A percentile compares a stretch with the other conserved stretches of the same genome.
Evolutionary conservation across 1,140 invertebrate species (phyloP).

Genomic region (Drosophila carrolli): DNA sequence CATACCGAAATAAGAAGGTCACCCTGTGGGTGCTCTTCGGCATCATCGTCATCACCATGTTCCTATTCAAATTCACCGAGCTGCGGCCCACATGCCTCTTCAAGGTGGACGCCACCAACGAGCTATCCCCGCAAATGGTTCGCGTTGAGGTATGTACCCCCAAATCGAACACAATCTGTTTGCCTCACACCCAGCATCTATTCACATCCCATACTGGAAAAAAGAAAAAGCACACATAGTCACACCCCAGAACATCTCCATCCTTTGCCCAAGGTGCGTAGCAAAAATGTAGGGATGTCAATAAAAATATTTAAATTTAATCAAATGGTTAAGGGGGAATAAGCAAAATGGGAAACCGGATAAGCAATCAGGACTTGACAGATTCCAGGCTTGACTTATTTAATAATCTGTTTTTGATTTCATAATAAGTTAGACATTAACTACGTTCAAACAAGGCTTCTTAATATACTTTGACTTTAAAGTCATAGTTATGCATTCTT

Average conservation of each 20-base stretch:
- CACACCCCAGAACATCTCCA: slow-evolving; percentile 11
- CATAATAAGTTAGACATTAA: background rate
- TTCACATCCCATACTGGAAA: background rate
- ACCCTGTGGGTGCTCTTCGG: slow-evolving; percentile 81
- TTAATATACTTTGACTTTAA: background rate
- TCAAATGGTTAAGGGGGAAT: slow-evolving; percentile 1
- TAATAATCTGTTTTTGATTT: slow-evolving; percentile 11
- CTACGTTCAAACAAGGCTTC: background rate
- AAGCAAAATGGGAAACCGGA: background rate
- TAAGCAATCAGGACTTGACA: slow-evolving; percentile 11
- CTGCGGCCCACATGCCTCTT: slow-evolving; percentile 83
- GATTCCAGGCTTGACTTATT: slow-evolving; percentile 14
- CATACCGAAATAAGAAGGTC: slow-evolving; percentile 80
- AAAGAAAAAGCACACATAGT: slow-evolving; percentile 4
- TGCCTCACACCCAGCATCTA: background rate
- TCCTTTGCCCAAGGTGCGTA: slow-evolving; percentile 13
- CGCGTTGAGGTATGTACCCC: slow-evolving; percentile 76
- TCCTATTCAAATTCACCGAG: slow-evolving; percentile 84
- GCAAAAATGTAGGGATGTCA: slow-evolving; percentile 1
- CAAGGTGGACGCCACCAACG: slow-evolving; percentile 67
- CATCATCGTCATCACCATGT: slow-evolving; percentile 82
- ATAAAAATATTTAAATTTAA: slow-evolving; percentile 35
- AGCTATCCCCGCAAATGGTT: slow-evolving; percentile 72
- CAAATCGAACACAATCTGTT: slow-evolving; percentile 25
- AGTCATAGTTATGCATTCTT: too few relatives aligned